A percentile compares a stretch with the other conserved stretches of the same genome.
These are phyloP conservation scores for Gymnothorax reevesii DNA, from an alignment of 2,797 vertebrate species.

Conservation along the genomic window DNA sequence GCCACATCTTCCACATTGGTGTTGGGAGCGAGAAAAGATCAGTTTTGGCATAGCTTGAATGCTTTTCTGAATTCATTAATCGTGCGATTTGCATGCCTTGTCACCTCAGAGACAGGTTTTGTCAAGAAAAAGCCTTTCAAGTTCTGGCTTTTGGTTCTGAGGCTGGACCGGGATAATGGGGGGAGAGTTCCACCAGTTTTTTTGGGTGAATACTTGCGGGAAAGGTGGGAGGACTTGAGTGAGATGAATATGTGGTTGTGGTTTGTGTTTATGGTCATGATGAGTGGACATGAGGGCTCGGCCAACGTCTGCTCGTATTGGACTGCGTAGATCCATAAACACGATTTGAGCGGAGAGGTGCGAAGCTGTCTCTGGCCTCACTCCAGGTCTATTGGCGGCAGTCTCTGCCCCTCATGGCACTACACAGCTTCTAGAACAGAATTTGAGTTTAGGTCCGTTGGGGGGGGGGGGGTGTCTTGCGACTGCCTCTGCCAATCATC, in stretches of 20 bases:
- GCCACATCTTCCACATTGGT: not conserved
- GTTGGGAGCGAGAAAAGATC: conserved; percentile 36
- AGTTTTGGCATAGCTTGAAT: conserved; percentile 43
- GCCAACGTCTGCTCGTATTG: not conserved
- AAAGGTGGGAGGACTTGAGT: not conserved
- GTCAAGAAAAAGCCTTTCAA: not conserved
- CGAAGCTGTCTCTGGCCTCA: conserved; percentile 11
- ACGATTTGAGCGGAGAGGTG: not conserved
- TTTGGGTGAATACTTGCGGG: not conserved
- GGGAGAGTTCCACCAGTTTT: not conserved
- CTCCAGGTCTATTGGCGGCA: not conserved
- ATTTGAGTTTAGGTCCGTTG: not conserved
- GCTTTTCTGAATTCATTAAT: conserved; percentile 30
- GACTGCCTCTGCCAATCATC: not conserved
- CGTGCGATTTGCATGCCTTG: conserved; percentile 42
- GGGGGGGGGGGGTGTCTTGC: not conserved
- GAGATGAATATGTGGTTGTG: not conserved
- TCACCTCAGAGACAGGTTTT: conserved; percentile 31
- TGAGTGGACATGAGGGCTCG: too few species aligned
- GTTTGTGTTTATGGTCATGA: not conserved
- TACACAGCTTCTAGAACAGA: not conserved
- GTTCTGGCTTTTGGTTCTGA: not conserved
- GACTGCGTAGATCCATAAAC: not conserved
- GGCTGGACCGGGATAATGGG: not conserved
- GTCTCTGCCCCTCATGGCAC: not conserved